These are phyloP conservation scores for Alcis repandata DNA, from an alignment of 2,888 invertebrate species.

Conservation along the genomic window DNA sequence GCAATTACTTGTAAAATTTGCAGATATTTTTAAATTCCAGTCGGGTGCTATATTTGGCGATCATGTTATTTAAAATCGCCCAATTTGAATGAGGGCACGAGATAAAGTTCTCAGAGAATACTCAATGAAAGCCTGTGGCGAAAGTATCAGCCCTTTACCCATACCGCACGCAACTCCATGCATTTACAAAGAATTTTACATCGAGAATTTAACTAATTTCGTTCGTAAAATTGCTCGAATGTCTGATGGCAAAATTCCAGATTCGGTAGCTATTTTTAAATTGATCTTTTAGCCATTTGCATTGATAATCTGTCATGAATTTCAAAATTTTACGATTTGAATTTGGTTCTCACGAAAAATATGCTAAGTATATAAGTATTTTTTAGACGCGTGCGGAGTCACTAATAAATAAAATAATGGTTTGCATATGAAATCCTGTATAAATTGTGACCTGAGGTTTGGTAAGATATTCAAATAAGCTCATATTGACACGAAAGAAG, in stretches of 20 bases:
- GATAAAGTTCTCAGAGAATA: constrained; percentile 42
- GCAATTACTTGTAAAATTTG: background rate
- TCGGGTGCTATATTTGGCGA: constrained; percentile 22
- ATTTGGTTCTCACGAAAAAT: constrained; percentile 24
- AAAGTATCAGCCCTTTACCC: constrained; percentile 6
- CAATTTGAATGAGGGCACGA: constrained; percentile 36
- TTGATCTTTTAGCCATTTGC: constrained; percentile 19
- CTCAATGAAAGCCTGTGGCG: constrained; percentile 33
- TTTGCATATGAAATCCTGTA: constrained; percentile 13
- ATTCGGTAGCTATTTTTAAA: constrained; percentile 39
- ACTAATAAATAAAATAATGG: constrained; percentile 1
- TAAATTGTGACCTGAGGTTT: constrained; percentile 17
- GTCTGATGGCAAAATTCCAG: constrained; percentile 16
- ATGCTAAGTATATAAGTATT: background rate
- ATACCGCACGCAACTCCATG: constrained; percentile 20
- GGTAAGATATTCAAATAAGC: constrained; percentile 9
- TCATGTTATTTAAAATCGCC: constrained; percentile 32
- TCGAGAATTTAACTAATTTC: constrained; percentile 11
- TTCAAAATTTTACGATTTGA: constrained; percentile 22
- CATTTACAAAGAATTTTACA: constrained; percentile 12
- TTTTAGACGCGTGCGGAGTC: constrained; percentile 18
- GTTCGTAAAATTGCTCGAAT: constrained; percentile 16
- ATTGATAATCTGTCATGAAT: constrained; percentile 7
- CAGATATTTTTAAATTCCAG: too few relatives aligned
- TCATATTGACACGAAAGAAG: constrained; percentile 5